Percentiles rank a stretch among this genome's conserved stretches.
Evolutionary conservation across 2,888 invertebrate genomes (phyloP).

Genomic region (Xestoiulus laeticollis): DNA sequence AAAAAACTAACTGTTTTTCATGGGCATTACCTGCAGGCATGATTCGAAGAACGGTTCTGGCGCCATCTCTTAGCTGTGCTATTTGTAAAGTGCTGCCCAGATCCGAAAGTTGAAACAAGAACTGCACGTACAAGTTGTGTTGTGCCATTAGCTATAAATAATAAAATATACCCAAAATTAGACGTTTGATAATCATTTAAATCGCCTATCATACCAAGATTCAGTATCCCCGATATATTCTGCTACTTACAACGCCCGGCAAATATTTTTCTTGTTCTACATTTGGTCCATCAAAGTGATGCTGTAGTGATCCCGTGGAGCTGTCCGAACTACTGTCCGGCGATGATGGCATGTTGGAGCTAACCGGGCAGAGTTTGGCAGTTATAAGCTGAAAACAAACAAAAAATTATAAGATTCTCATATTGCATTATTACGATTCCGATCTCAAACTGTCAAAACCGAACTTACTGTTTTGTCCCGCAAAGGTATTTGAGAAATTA

Average conservation of each 20-base stretch:
- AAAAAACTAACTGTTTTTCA: background rate
- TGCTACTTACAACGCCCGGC: conserved; percentile 83
- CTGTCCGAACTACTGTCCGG: conserved; percentile 95
- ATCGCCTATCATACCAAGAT: too few relatives aligned
- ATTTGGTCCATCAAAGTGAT: conserved; percentile 79
- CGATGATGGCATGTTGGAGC: conserved; percentile 69
- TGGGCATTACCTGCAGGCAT: conserved; percentile 74
- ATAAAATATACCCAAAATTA: conserved; percentile 49
- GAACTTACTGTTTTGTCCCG: conserved; percentile 85
- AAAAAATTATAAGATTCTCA: conserved; percentile 50
- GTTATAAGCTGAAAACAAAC: conserved; percentile 71
- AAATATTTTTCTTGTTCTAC: conserved; percentile 86
- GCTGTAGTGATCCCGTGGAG: conserved; percentile 90
- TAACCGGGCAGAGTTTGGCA: conserved; percentile 78
- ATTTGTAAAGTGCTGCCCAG: conserved; percentile 84
- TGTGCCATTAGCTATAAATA: conserved; percentile 78
- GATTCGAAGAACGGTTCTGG: conserved; percentile 79
- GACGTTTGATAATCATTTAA: too few relatives aligned
- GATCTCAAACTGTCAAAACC: background rate
- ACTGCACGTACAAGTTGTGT: conserved; percentile 71
- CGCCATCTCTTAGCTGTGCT: conserved; percentile 83
- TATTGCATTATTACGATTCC: background rate
- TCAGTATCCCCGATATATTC: background rate
- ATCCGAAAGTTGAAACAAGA: conserved; percentile 79
- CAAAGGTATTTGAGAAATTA: conserved; percentile 84